Conservation (phyloP, 2,113 vertebrate genomes). For the Psettodes erumei region DNA sequence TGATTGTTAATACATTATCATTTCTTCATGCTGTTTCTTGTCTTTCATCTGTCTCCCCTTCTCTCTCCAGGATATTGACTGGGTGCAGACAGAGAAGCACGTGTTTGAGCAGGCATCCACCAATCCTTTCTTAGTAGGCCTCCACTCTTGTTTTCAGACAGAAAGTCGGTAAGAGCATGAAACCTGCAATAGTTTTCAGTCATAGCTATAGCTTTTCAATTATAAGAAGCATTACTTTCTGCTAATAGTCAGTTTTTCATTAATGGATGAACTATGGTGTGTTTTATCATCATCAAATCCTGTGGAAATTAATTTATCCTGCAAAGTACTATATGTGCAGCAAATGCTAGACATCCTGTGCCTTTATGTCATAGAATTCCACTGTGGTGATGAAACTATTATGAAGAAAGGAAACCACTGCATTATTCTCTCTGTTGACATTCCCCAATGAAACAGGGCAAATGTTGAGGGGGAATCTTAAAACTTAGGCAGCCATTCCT, state of each 20-base stretch:
- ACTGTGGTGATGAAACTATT: no score
- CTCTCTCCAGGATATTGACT: slow-evolving; percentile 93
- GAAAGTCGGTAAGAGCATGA: slow-evolving; percentile 92
- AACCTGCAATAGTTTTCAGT: neutral
- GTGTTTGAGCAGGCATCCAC: slow-evolving; percentile 98
- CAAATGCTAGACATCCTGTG: neutral
- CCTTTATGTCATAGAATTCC: neutral
- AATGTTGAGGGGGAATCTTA: no score
- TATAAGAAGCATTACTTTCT: neutral
- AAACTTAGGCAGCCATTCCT: no score
- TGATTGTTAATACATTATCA: slow-evolving; percentile 27
- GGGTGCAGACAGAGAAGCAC: slow-evolving; percentile 99
- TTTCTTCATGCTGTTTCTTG: slow-evolving; percentile 20
- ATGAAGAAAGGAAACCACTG: no score
- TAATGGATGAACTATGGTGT: neutral
- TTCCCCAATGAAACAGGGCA: no score
- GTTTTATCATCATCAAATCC: neutral
- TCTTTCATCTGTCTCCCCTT: slow-evolving; percentile 10
- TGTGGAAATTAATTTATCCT: neutral
- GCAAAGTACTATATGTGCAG: neutral
- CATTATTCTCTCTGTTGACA: no score
- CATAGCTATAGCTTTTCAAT: neutral
- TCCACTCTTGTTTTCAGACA: slow-evolving; percentile 99
- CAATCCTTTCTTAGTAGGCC: slow-evolving; percentile 96
- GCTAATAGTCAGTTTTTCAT: neutral